Percentiles rank a stretch among this genome's conserved stretches.
phyloP scores from a whole-genome alignment of 2,888 invertebrate species.

The Drosophila nr. medialis region DNA sequence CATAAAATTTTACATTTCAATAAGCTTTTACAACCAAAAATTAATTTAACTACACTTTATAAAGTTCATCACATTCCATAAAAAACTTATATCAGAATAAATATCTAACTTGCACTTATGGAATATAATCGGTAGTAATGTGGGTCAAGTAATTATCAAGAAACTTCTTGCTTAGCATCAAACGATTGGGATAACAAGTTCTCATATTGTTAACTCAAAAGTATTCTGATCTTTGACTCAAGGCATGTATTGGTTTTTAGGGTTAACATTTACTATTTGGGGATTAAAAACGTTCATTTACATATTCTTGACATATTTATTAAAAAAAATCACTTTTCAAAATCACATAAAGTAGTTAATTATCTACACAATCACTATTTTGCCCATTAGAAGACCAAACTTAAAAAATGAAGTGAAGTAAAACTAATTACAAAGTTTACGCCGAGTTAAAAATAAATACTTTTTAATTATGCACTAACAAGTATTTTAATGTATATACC shows the following conservation, averaged over 20 bases:
- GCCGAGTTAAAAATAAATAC: not conserved
- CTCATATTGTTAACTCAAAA: not conserved
- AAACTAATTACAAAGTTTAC: not conserved
- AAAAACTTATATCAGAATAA: not conserved
- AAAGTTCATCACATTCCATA: not conserved
- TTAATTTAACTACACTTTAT: not conserved
- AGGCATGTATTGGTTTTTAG: not conserved
- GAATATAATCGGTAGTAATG: not conserved
- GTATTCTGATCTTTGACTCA: not conserved
- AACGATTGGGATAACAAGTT: not conserved
- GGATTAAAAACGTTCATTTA: not conserved
- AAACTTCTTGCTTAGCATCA: not conserved
- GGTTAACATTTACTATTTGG: not conserved
- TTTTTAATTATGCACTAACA: not conserved
- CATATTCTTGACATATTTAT: constrained; percentile 31
- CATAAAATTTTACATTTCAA: not conserved
- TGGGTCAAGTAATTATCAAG: not conserved
- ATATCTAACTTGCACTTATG: not conserved
- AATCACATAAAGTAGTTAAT: constrained; percentile 50
- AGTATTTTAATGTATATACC: not conserved
- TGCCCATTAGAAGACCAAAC: not conserved
- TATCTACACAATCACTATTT: constrained; percentile 3
- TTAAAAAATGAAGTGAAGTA: not conserved
- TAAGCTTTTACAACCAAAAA: not conserved
- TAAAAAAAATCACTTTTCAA: constrained; percentile 48